phyloP scores from a whole-genome alignment of 1,140 invertebrate genomes.

The Bombus soroeensis region DNA sequence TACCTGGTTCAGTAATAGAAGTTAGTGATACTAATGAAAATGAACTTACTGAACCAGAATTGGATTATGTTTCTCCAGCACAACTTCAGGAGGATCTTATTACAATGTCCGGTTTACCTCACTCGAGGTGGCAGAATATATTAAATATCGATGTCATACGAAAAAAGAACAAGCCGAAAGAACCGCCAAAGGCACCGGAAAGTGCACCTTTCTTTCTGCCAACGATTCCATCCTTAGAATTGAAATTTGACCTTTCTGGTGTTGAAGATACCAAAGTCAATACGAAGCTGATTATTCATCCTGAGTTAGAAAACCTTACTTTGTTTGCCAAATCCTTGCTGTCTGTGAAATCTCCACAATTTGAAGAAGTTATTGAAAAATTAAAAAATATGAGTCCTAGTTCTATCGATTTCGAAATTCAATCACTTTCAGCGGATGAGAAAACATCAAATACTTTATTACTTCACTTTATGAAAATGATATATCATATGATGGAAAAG shows the following conservation, averaged over 20 bases:
- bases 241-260: constrained; percentile 90
- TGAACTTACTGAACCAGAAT: constrained; percentile 81
- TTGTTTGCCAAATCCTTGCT: constrained; percentile 86
- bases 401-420: constrained; percentile 94
- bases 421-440: constrained; percentile 88
- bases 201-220: constrained; percentile 97
- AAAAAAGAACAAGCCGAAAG: constrained; percentile 95
- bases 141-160: constrained; percentile 95
- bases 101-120: constrained; percentile 92
- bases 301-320: constrained; percentile 86
- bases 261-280: constrained; percentile 72
- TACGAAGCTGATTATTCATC: constrained; percentile 83
- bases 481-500: constrained; percentile 88
- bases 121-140: constrained; percentile 96
- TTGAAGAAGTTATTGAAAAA: constrained; percentile 85
- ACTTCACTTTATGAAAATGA: constrained; percentile 91
- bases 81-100: constrained; percentile 93
- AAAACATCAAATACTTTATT: constrained; percentile 88
- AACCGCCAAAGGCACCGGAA: constrained; percentile 90
- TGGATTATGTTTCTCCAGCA: constrained; percentile 89
- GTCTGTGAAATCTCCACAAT: constrained; percentile 80
- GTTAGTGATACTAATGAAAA: constrained; percentile 74
- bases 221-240: constrained; percentile 91
- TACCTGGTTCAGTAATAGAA: constrained; percentile 83
- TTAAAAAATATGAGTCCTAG: constrained; percentile 93